Conservation (phyloP, 2,113 vertebrate genomes). For the Rhadina sibilatrix region DNA sequence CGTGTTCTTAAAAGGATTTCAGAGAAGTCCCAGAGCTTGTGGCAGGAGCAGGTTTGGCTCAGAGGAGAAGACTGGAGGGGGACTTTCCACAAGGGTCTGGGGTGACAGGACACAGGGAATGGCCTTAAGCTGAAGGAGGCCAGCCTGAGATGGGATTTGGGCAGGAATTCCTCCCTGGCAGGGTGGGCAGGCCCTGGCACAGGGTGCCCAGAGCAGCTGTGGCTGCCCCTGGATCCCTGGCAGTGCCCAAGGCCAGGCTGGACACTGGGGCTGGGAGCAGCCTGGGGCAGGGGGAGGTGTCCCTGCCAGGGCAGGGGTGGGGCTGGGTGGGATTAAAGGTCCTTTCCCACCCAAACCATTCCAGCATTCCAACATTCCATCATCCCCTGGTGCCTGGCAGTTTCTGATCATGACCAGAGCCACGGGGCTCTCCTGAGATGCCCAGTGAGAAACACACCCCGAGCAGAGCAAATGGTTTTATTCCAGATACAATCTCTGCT, state of each 20-base stretch:
- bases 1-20: not conserved
- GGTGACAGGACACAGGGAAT: not conserved
- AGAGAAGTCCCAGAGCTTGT: not conserved
- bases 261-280: not conserved
- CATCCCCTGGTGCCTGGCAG: not conserved
- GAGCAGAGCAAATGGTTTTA: not conserved
- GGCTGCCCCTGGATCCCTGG: not conserved
- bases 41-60: not conserved
- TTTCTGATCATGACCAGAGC: not conserved
- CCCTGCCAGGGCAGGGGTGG: not conserved
- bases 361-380: not conserved
- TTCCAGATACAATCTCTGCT: constrained; percentile 5
- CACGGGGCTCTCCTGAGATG: not conserved
- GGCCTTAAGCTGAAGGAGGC: not conserved
- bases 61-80: not conserved
- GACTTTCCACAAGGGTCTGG: not conserved
- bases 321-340: too few relatives aligned
- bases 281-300: not conserved
- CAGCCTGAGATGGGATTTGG: not conserved
- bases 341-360: not conserved
- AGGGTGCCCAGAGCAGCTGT: not conserved
- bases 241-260: not conserved
- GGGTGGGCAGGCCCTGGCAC: not conserved
- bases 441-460: not conserved
- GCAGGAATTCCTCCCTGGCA: fast-evolving